Conservation (phyloP, 2,888 invertebrate species). For the Deilephila elpenor region DNA sequence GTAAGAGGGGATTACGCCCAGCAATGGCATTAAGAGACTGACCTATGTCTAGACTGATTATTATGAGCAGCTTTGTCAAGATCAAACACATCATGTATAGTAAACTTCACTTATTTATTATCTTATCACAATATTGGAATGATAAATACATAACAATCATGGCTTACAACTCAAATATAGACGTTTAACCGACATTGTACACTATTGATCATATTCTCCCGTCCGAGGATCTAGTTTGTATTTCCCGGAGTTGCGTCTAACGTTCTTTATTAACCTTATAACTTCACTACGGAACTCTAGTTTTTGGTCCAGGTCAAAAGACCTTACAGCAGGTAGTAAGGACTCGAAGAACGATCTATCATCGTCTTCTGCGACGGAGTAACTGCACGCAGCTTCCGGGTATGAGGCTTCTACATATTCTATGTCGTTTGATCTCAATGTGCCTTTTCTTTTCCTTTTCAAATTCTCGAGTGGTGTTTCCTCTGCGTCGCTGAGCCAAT, state of each 20-base stretch:
- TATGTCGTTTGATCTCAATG: constrained; percentile 40
- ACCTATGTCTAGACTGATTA: no score
- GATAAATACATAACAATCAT: constrained; percentile 35
- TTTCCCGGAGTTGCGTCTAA: constrained; percentile 51
- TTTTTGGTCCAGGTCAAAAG: constrained; percentile 70
- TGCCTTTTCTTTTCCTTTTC: constrained; percentile 52
- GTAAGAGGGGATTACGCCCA: no score
- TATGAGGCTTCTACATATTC: constrained; percentile 64
- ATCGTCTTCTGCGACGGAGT: constrained; percentile 57
- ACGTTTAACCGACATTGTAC: background rate
- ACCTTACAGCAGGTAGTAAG: constrained; percentile 67
- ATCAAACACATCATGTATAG: constrained; percentile 14
- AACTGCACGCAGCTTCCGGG: constrained; percentile 50
- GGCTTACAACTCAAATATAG: constrained; percentile 3
- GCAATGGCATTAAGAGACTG: no score
- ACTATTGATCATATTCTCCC: constrained; percentile 4
- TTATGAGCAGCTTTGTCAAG: background rate
- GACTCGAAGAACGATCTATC: constrained; percentile 74
- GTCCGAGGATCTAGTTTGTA: constrained; percentile 47
- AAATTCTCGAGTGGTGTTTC: constrained; percentile 50
- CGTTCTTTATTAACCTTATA: constrained; percentile 61
- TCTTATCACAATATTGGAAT: constrained; percentile 40
- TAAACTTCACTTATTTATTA: constrained; percentile 35
- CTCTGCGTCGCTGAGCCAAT: constrained; percentile 55
- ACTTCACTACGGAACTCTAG: constrained; percentile 70